These are phyloP conservation scores for Aurelia aurita DNA, from an alignment of 30 jellyfish, hydroid and myxozoan genomes.

Conservation along the genomic window DNA sequence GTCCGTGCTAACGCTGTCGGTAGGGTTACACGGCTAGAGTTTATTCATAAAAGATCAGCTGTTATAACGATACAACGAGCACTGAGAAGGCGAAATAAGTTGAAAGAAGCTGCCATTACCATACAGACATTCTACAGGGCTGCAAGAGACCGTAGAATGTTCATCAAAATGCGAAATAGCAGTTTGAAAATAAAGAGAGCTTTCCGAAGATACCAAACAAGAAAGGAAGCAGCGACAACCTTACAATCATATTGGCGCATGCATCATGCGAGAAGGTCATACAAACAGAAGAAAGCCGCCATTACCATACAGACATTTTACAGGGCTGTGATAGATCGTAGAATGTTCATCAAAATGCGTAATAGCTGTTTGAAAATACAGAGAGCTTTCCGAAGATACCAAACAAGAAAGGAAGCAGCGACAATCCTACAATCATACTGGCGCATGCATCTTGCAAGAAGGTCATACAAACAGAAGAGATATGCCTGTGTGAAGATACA, in stretches of 20 bases:
- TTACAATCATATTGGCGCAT: constrained; percentile 67
- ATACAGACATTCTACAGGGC: constrained; percentile 48
- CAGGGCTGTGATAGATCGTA: constrained; percentile 29
- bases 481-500: constrained; percentile 66
- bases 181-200: constrained; percentile 39
- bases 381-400: constrained; percentile 18
- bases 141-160: constrained; percentile 23
- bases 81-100: constrained; percentile 2
- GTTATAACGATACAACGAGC: constrained; percentile 38
- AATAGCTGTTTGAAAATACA: constrained; percentile 44
- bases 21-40: constrained; percentile 13
- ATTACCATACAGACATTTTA: constrained; percentile 39
- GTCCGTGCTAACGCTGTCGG: constrained; percentile 20
- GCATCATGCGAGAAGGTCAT: constrained; percentile 50
- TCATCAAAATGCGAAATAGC: constrained; percentile 18
- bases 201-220: constrained; percentile 5
- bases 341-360: constrained; percentile 21
- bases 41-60: constrained; percentile 10
- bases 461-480: constrained; percentile 4
- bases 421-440: constrained; percentile 42
- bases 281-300: not conserved
- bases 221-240: constrained; percentile 39
- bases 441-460: constrained; percentile 64
- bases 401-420: constrained; percentile 39
- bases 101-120: constrained; percentile 38